Conservation (phyloP, 2,113 vertebrate species). For the Eublepharis macularius region DNA sequence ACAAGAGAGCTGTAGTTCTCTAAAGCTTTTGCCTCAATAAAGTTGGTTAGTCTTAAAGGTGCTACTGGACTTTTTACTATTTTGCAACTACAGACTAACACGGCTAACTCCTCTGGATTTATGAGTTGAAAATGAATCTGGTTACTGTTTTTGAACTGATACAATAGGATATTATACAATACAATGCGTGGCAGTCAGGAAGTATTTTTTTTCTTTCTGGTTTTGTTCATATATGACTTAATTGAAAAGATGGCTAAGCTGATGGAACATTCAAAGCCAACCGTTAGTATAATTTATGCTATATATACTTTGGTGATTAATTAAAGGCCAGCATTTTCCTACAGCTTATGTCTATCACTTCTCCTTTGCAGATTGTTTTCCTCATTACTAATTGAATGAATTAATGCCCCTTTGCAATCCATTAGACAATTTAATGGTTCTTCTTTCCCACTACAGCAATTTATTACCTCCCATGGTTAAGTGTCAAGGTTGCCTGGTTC, state of each 20-base stretch:
- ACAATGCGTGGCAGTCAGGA: not conserved
- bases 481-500: slow-evolving; percentile 18
- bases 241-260: not conserved
- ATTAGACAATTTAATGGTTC: slow-evolving; percentile 27
- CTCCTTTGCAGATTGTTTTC: slow-evolving; percentile 38
- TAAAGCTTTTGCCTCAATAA: no score
- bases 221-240: not conserved
- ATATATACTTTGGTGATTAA: slow-evolving; percentile 30
- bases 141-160: not conserved
- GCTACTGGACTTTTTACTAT: no score
- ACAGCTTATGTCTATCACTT: slow-evolving; percentile 19
- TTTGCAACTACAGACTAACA: no score
- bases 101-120: no score
- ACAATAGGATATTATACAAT: not conserved
- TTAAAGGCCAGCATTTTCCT: slow-evolving; percentile 42
- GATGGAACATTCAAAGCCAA: slow-evolving; percentile 21
- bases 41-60: no score
- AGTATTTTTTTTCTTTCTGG: not conserved
- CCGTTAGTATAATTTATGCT: slow-evolving; percentile 29
- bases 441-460: slow-evolving; percentile 12
- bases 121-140: no score
- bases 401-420: slow-evolving; percentile 34
- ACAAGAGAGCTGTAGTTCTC: no score
- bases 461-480: slow-evolving; percentile 27
- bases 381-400: slow-evolving; percentile 28